Conservation (phyloP, 37 sponge, comb jelly and placozoan genomes). For the Beroe ovata region DNA sequence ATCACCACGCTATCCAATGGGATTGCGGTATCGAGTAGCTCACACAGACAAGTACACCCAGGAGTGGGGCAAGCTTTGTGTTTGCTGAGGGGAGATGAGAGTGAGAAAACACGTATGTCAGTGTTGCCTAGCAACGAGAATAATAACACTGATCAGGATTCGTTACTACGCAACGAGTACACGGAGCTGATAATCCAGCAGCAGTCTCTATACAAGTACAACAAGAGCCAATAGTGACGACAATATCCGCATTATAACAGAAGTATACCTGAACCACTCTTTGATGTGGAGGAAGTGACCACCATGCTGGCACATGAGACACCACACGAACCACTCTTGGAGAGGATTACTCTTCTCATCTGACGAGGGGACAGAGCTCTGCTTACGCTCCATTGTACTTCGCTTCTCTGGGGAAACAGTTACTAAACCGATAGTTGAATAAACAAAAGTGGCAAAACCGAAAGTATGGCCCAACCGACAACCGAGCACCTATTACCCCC, state of each 20-base stretch:
- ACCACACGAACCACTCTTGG: conserved; percentile 69
- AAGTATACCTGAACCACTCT: conserved; percentile 84
- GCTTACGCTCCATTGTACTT: neutral
- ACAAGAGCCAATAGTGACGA: neutral
- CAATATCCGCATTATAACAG: neutral
- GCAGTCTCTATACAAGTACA: no score
- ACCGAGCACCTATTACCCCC: no score
- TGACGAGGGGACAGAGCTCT: neutral
- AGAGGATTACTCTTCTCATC: neutral
- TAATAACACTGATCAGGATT: no score
- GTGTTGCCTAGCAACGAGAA: no score
- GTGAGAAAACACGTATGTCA: no score
- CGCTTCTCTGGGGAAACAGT: conserved; percentile 22
- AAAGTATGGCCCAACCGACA: no score
- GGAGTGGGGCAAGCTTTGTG: conserved; percentile 56
- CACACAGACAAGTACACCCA: conserved; percentile 23
- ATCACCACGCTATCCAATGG: neutral
- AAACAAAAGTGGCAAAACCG: no score
- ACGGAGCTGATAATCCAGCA: no score
- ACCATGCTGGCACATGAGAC: conserved; percentile 88
- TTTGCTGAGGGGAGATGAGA: conserved; percentile 15
- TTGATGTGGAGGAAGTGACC: conserved; percentile 83
- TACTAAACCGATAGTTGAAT: no score
- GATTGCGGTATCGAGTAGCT: neutral
- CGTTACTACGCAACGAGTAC: no score